Base-by-base conservation (phyloP, 2,797 vertebrate species). In the Podarcis siculus region DNA sequence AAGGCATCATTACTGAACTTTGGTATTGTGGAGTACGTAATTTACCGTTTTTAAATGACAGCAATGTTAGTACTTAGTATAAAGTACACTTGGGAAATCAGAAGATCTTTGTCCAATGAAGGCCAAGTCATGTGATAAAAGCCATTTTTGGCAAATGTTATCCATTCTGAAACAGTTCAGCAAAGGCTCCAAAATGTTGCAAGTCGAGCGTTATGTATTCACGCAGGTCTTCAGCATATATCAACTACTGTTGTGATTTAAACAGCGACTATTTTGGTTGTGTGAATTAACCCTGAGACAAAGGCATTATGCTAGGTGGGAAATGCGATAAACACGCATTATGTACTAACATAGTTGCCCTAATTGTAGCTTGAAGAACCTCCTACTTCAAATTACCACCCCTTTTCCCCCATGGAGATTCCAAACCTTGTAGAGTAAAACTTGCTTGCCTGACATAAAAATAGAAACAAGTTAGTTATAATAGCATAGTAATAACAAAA, bases 381-480 rank as follows among this genome's bases (percentile, higher is more conserved):
- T 78, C 67, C 42, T 78, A 15, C 12, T 87, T 82, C 69, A 83
- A 81, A 86, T 82, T 73, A 91, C 42, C 61, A 86, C 82, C 1
- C 5, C 69, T 32, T 79, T 90, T 90, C 27, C 49, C 78, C 69
- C 23, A 83, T 89, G 8, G 8, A 89, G n/a, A 79, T 61, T 66
- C 79, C 64, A 79, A 9, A 61, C n/a, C 15, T 73, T 86, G 58
- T 2, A 3, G 10, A 75, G 25, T 55, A 88, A 86, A 89, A 21
- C 8, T 9, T 87, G 30, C 67, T 58, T 49, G 58, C 82, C 77
- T 79, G 83, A 85, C 85, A 82, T 69, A 86, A 91, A 92, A 55
- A 27, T 19, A 92, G 84, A 89, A 91, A 79, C 2, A 27, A 5
- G 27, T 83, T 23, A 87, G 21, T 72, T 88, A 3, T 89, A 72